Conservation (phyloP, 2,113 vertebrate genomes). For the Microtus ochrogaster region DNA sequence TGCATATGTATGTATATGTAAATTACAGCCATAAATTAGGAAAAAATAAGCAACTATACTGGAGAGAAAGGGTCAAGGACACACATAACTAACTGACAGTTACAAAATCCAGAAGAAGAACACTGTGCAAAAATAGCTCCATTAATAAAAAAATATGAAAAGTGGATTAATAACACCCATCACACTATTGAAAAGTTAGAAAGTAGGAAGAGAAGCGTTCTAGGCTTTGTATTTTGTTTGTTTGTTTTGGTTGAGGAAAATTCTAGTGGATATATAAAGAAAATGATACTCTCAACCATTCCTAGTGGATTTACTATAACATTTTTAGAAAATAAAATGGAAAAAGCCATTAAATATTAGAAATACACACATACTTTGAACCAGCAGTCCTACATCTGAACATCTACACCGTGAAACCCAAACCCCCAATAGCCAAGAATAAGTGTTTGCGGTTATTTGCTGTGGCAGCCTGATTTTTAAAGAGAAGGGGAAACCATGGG, state of each 20-base stretch:
- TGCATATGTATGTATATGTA: not conserved
- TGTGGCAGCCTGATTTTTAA: not conserved
- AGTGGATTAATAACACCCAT: not conserved
- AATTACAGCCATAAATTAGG: not conserved
- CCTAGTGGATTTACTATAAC: conserved; percentile 5
- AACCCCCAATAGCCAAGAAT: conserved; percentile 35
- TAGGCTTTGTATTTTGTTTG: not conserved
- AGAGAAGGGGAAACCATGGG: not conserved
- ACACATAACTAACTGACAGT: not conserved
- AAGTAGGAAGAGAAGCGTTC: not conserved
- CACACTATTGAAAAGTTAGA: conserved; percentile 25
- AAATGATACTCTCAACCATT: conserved; percentile 26
- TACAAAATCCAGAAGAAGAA: not conserved
- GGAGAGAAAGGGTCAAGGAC: not conserved
- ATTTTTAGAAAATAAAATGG: conserved; percentile 70
- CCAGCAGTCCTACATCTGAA: not conserved
- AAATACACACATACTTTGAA: conserved; percentile 62
- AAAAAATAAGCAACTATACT: not conserved
- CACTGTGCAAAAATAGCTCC: not conserved
- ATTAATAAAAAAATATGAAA: not conserved
- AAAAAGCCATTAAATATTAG: conserved; percentile 55
- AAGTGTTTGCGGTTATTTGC: conserved; percentile 19
- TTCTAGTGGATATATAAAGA: not conserved
- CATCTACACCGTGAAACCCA: conserved; percentile 62
- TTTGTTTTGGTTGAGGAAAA: not conserved